Evolutionary conservation across 1,140 invertebrate genomes (phyloP), one percentile per base, ranked within the genome.

Genomic region (Pseudobourletiella spinata): DNA sequence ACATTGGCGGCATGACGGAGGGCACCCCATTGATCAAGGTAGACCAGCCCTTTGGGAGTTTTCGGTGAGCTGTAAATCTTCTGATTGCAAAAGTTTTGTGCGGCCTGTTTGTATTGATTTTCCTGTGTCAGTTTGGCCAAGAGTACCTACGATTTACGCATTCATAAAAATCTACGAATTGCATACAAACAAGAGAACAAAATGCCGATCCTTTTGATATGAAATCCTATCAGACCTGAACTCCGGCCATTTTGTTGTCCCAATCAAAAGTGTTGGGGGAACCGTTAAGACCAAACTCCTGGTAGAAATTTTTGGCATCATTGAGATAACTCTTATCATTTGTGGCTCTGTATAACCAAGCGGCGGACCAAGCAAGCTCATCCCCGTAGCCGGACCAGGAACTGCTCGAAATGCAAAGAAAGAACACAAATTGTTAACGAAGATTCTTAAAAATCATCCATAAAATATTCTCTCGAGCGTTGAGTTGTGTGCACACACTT

Each of bases 311-410:
- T 29, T 78, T 74, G 1, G 82, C 82, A 28, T 80, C 78, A 8
- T 76, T 74, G 48, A 82, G 71, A 66, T 83, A 84, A 18, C 69
- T 71, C 0, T 71, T 59, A 4, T 82, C 76, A 14, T 77, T 78
- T 0, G 82, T 84, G 3, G 82, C 82, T 57, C 78, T 77, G 73
- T 78, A 83, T 4, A 85, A 71, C 83, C 83, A 84, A 2, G 76
- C 73, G 0, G 81, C 82, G 0, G 82, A 79, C 82, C 82, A 84
- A 0, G 79, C 77, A 51, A 84, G 71, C 64, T 85, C 83, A 69
- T 85, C 83, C 1, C 79, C 79, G 65, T 81, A 83, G 46, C 78
- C 81, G 2, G 76, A 63, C n/a, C 46, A 68, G 2, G 66, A 68
- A 24, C 63, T 67, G 68, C 77, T 77, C 59, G 22, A 39, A 18